Conservation (phyloP, 2,888 invertebrate species). For the Augochlorella aurata region DNA sequence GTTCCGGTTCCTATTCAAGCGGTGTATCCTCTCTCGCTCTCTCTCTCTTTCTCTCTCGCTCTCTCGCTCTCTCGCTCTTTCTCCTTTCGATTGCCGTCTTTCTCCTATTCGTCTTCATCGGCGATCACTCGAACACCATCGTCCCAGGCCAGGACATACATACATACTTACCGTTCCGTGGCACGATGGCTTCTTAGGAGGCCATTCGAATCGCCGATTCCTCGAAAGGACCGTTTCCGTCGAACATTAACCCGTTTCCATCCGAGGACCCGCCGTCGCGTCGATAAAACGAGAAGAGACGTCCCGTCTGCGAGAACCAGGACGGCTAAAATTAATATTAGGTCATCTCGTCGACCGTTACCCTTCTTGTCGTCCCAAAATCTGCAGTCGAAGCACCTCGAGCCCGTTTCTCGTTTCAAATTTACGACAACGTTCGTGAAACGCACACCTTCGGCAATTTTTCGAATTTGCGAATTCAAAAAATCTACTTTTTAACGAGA, state of each 20-base stretch:
- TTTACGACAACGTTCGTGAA: too few species aligned
- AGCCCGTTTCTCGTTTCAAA: too few species aligned
- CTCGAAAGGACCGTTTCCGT: slow-evolving; percentile 4
- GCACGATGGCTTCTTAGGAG: slow-evolving; percentile 11
- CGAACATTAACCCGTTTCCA: neutral
- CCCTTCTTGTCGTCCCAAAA: too few species aligned
- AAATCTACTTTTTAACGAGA: too few species aligned
- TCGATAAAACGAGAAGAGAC: neutral
- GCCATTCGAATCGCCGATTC: slow-evolving; percentile 17
- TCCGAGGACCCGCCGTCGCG: neutral
- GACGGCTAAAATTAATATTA: too few species aligned
- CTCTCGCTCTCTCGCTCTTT: neutral
- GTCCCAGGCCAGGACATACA: neutral
- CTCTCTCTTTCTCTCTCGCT: too few species aligned
- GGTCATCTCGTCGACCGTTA: too few species aligned
- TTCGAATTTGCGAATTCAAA: too few species aligned
- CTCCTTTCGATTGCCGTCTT: slow-evolving; percentile 38
- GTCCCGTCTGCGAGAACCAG: neutral
- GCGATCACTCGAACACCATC: slow-evolving; percentile 36
- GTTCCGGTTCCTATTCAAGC: slow-evolving; percentile 79
- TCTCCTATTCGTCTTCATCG: slow-evolving; percentile 46
- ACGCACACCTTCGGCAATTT: too few species aligned
- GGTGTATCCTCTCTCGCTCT: slow-evolving; percentile 61
- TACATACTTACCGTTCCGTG: neutral
- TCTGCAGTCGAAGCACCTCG: too few species aligned